phyloP scores from a whole-genome alignment of 2,113 vertebrate genomes.

The Ceuthmochares aereus region DNA sequence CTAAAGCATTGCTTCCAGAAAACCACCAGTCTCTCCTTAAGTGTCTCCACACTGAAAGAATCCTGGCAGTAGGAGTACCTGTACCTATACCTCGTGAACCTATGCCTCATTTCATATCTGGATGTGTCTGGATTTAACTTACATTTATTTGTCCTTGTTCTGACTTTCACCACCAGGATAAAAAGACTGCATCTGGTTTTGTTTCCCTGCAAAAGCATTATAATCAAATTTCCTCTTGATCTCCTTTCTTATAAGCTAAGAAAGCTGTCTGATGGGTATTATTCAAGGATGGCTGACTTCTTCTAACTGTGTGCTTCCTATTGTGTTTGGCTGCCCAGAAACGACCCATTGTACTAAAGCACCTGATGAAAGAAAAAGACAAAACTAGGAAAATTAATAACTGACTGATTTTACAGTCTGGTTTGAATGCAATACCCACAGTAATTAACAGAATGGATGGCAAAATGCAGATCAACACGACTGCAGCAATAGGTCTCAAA shows the following conservation, averaged over 20 bases:
- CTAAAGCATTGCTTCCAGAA: neutral
- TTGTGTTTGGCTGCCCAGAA: constrained; percentile 46
- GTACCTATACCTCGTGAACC: neutral
- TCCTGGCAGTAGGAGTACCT: neutral
- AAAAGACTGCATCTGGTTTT: constrained; percentile 41
- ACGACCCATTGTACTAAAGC: constrained; percentile 15
- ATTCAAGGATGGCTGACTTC: constrained; percentile 50
- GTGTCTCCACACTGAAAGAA: neutral
- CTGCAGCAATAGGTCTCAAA: constrained; percentile 4
- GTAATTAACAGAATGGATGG: neutral
- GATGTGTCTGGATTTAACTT: neutral
- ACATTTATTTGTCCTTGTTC: constrained; percentile 44
- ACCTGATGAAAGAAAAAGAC: constrained; percentile 13
- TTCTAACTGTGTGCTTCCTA: constrained; percentile 33
- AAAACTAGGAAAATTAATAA: constrained; percentile 29
- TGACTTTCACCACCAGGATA: constrained; percentile 29
- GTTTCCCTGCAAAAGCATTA: constrained; percentile 35
- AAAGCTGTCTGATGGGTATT: constrained; percentile 55
- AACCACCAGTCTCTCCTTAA: neutral
- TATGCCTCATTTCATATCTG: neutral
- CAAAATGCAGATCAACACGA: neutral
- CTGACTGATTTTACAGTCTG: neutral
- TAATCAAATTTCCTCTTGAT: constrained; percentile 56
- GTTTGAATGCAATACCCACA: neutral
- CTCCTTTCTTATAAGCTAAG: constrained; percentile 40